Evolutionary conservation across 2,888 invertebrate species (phyloP), one percentile per base, ranked within the genome.

Genomic region (Meiosimyza decipiens): DNA sequence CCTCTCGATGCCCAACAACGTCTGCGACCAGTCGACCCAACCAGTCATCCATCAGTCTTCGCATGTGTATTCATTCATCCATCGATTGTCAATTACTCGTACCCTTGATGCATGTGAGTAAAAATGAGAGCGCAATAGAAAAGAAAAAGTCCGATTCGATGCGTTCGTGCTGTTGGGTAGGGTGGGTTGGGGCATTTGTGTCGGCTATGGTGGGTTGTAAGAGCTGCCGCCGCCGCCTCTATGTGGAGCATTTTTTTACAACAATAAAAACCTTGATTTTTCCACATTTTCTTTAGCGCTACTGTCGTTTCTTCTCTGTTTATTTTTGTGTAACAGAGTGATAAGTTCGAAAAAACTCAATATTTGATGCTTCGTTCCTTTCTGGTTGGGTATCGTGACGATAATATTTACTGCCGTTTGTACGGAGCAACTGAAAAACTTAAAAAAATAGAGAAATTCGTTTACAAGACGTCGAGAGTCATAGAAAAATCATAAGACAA

Each of bases 81-180:
- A 82, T 83, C 82, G 82, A 83, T 83, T 82, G 83, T 83, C 83
- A 83, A 83, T 83, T 81, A 78, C 77, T 40, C 40, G 40, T 40
- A 40, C 9, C 77, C 77, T 80, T 77, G 77, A 77, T 76, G 77
- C 79, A 75, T 81, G 80, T 78, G 79, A 78, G 82, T 75, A 79
- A 76, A 82, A 83, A 77, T 77, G 81, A 82, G 82, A 82, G 71
- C 67, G 75, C 76, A 77, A 66, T 71, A 76, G 72, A 60, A 59
- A 50, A 33, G 63, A 74, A 67, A 63, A 65, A 68, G 69, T 18
- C 9, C 6, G 16, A 15, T 28, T 54, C 13, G 55, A 15, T 28
- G 67, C 13, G 55, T 40, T 40, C 40, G 40, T 40, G 40, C 1
- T 9, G 40, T 40, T 9, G 40, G 40, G 40, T 40, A 40, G 40